Base-by-base conservation (phyloP, 2,888 invertebrate species). In the Auanema freiburgensis region DNA sequence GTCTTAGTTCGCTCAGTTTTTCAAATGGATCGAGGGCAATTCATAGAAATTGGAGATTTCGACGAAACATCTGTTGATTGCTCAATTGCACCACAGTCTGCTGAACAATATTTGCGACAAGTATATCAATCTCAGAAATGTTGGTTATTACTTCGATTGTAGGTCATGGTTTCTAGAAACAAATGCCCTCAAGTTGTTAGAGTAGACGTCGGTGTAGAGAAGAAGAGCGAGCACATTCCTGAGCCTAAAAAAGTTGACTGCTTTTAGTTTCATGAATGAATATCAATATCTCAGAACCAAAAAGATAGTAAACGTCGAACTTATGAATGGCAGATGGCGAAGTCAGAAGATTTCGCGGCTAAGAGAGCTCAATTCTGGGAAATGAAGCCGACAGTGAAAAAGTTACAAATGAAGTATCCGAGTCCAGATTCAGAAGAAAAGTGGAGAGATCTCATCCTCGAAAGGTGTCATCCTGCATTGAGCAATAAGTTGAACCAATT, bases 371-470 rank as follows among this genome's bases (percentile, higher is more conserved):
- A 50, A 54, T 33, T 52, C 1, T 55, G 44, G 8, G 18, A 40
- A 14, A 49, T 21, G 46, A 41, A 65, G 23, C 50, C 14, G 0
- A 16, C 1, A 11, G 14, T 41, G 0, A 16, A 49, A 16, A 63
- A 60, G 44, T 57, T 59, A 50, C 57, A 44, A 5, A 54, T 69
- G n/a, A 54, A 59, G 12, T 46, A 40, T 24, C 58, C 67, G 33
- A 33, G 11, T 46, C 16, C 46, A 46, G 46, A 18, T 10, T 18
- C 64, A 0, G 67, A 69, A 12, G 71, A 67, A 6, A 23, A 57
- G 12, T 75, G 72, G 72, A 60, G 66, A 57, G 54, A 66, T 43
- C 58, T 71, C 23, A 49, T 71, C 1, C 49, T 73, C 24, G 70
- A 65, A 25, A 55, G 58, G n/a, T 75, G 72, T 43, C 54, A 62